Conservation (phyloP, 2,888 invertebrate genomes). For the Neocrepidodera transversa region DNA sequence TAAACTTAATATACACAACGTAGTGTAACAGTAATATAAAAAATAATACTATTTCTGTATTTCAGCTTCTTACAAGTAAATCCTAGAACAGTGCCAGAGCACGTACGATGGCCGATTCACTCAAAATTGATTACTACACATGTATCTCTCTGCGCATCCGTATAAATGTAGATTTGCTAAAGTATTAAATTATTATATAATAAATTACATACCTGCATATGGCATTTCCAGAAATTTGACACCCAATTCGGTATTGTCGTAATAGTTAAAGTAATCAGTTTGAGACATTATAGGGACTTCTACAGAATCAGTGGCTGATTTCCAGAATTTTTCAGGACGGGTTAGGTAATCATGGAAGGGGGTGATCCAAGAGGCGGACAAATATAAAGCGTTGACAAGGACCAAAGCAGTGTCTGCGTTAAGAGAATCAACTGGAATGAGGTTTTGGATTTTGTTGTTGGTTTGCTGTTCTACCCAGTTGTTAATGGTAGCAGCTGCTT, state of each 20-base stretch:
- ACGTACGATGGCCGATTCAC: not conserved
- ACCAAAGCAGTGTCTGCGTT: constrained; percentile 46
- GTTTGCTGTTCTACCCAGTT: constrained; percentile 55
- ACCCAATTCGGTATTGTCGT: constrained; percentile 47
- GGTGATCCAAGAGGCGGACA: constrained; percentile 51
- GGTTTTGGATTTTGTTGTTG: constrained; percentile 51
- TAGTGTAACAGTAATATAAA: too few relatives aligned
- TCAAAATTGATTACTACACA: not conserved
- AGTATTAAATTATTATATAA: too few relatives aligned
- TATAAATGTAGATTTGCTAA: too few relatives aligned
- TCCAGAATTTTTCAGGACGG: constrained; percentile 45
- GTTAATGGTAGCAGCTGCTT: constrained; percentile 51
- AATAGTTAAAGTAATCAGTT: constrained; percentile 46
- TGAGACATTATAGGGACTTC: constrained; percentile 51
- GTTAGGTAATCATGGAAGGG: constrained; percentile 44
- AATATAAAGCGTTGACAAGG: constrained; percentile 55
- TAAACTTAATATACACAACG: too few relatives aligned
- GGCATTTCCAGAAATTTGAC: constrained; percentile 53
- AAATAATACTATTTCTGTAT: too few relatives aligned
- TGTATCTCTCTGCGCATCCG: not conserved
- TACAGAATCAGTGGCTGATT: constrained; percentile 36
- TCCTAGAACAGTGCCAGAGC: not conserved
- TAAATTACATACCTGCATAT: constrained; percentile 42
- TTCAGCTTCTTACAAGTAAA: not conserved
- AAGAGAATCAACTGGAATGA: constrained; percentile 46